phyloP scores from a whole-genome alignment of 2,113 vertebrate genomes.

The Hassar affinis region DNA sequence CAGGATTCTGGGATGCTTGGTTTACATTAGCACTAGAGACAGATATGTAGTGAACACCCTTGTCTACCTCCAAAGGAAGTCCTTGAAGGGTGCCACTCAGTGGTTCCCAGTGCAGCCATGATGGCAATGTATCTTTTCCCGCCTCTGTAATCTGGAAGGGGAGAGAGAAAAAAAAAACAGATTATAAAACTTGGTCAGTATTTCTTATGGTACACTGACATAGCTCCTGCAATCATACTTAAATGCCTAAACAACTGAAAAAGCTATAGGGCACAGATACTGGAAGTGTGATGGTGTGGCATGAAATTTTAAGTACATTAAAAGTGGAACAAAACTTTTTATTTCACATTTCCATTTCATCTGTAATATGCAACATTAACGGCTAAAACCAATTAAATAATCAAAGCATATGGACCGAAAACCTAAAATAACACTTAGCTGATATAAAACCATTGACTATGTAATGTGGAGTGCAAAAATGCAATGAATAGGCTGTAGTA shows the following conservation, averaged over 20 bases:
- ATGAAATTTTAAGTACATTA: neutral
- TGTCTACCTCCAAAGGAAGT: conserved; percentile 89
- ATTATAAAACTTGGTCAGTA: neutral
- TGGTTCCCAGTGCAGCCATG: conserved; percentile 88
- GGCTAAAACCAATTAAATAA: neutral
- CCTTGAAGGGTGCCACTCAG: conserved; percentile 80
- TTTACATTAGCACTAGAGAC: conserved; percentile 77
- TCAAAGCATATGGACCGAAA: neutral
- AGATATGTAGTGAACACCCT: conserved; percentile 90
- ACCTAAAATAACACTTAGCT: neutral
- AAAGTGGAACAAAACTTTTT: neutral
- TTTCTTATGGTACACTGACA: neutral
- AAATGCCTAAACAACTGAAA: neutral
- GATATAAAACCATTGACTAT: neutral
- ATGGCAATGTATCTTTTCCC: conserved; percentile 84
- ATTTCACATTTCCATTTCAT: neutral
- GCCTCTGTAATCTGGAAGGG: conserved; percentile 80
- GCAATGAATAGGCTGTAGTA: neutral
- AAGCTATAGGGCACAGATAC: no score
- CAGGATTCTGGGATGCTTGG: conserved; percentile 71
- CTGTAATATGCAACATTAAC: neutral
- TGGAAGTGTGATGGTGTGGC: neutral
- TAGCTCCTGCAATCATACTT: neutral
- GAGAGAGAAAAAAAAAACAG: neutral
- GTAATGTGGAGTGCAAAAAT: neutral